phyloP scores from a whole-genome alignment of 2,113 vertebrate species.

The Aspidoscelis tigris region DNA sequence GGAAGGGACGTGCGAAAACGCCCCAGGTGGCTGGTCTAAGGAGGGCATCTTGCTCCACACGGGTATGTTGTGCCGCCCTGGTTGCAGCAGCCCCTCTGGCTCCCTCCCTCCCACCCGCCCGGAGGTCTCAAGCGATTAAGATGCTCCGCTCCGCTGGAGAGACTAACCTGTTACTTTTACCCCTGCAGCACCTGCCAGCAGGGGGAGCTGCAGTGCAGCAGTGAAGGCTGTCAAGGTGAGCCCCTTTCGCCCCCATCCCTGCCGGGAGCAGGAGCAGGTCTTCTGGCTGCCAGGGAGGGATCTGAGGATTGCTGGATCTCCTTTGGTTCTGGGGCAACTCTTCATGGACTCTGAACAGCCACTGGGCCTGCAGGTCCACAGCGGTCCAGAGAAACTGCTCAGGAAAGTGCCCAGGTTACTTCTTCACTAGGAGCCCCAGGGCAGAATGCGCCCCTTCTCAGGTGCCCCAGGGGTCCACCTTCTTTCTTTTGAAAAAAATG shows the following conservation, averaged over 20 bases:
- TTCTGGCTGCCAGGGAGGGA: neutral
- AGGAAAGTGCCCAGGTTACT: neutral
- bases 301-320: neutral
- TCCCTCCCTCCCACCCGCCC: too few species aligned
- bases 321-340: too few species aligned
- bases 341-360: neutral
- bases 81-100: too few species aligned
- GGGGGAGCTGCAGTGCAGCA: conserved; percentile 81
- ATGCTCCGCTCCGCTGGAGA: fast-evolving
- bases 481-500: neutral
- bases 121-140: neutral
- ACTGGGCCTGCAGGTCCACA: neutral
- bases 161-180: neutral
- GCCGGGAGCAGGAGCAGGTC: neutral
- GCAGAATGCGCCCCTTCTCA: too few species aligned
- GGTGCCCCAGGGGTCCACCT: too few species aligned
- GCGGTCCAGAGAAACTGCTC: neutral
- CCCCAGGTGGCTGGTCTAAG: too few species aligned
- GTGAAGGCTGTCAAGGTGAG: conserved; percentile 83
- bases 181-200: conserved; percentile 79
- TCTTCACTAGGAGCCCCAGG: neutral
- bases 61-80: too few species aligned
- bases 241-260: neutral
- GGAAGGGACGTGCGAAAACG: too few species aligned
- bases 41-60: too few species aligned